A percentile compares a stretch with the other conserved stretches of the same genome.
Conservation (phyloP, 2,113 vertebrate genomes). For the Pomatostomus ruficeps region DNA sequence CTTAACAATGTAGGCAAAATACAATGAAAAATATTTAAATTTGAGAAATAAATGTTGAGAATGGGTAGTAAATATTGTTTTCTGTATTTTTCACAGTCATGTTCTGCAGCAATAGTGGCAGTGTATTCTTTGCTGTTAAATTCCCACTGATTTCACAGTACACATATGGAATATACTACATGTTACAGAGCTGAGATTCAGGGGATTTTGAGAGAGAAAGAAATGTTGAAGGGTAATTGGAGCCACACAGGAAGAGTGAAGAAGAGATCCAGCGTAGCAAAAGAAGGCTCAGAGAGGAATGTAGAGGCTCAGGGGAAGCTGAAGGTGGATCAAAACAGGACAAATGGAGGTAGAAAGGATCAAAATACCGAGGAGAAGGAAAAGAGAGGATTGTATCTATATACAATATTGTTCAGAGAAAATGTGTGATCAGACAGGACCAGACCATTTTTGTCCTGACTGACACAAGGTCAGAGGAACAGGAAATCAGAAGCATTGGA, state of each 20-base stretch:
- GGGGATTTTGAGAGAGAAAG: slow-evolving; percentile 58
- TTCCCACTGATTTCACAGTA: slow-evolving; percentile 46
- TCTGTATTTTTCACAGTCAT: neutral
- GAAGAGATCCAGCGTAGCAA: slow-evolving; percentile 53
- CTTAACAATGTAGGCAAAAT: neutral
- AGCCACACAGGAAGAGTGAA: slow-evolving; percentile 44
- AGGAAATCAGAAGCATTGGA: neutral
- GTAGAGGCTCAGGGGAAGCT: slow-evolving; percentile 14
- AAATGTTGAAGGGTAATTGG: slow-evolving; percentile 58
- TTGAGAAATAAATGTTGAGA: neutral
- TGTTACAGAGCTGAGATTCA: slow-evolving; percentile 50
- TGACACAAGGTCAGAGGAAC: neutral
- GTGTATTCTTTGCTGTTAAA: slow-evolving; percentile 5
- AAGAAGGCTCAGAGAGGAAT: slow-evolving; percentile 62
- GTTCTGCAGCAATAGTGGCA: neutral
- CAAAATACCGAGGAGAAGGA: slow-evolving; percentile 18
- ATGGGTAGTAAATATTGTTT: neutral
- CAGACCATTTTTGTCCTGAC: neutral
- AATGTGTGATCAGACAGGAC: neutral
- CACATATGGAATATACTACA: slow-evolving; percentile 23
- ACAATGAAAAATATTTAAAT: neutral
- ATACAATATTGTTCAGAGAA: neutral
- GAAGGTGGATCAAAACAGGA: slow-evolving; percentile 47
- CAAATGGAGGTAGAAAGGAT: slow-evolving; percentile 28
- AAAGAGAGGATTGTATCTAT: neutral